Evolutionary conservation across 2,113 vertebrate genomes (phyloP).

Genomic region (Haemorhous mexicanus): DNA sequence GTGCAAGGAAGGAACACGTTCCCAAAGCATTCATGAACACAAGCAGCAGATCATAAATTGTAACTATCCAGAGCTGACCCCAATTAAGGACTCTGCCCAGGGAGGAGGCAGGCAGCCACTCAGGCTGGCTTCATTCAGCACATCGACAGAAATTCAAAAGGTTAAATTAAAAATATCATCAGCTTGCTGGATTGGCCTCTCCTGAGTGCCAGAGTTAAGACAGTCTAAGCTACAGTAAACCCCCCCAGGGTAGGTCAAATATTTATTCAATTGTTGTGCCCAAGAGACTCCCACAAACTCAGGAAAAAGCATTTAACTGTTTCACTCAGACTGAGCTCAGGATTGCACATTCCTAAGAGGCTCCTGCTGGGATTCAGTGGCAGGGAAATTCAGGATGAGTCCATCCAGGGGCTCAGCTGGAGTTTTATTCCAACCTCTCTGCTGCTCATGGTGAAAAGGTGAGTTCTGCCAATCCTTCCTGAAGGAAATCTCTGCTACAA

Average conservation of each 20-base stretch:
- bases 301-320: background rate
- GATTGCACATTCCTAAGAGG: background rate
- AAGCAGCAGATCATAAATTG: conserved; percentile 57
- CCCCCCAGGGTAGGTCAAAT: background rate
- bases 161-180: conserved; percentile 25
- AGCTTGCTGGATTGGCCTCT: background rate
- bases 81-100: background rate
- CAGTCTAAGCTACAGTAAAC: background rate
- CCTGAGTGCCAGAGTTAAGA: background rate
- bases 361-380: background rate
- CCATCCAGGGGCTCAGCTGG: background rate
- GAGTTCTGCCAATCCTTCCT: background rate
- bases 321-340: background rate
- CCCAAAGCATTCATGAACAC: conserved; percentile 49
- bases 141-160: background rate
- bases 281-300: background rate
- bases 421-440: background rate
- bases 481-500: background rate
- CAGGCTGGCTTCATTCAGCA: background rate
- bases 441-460: background rate
- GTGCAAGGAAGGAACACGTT: conserved; percentile 21
- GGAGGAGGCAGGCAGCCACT: background rate
- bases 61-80: conserved; percentile 17
- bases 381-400: background rate
- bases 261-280: background rate